Evolutionary conservation across 1,140 invertebrate genomes (phyloP).

Genomic region (Papilio polyxenes): DNA sequence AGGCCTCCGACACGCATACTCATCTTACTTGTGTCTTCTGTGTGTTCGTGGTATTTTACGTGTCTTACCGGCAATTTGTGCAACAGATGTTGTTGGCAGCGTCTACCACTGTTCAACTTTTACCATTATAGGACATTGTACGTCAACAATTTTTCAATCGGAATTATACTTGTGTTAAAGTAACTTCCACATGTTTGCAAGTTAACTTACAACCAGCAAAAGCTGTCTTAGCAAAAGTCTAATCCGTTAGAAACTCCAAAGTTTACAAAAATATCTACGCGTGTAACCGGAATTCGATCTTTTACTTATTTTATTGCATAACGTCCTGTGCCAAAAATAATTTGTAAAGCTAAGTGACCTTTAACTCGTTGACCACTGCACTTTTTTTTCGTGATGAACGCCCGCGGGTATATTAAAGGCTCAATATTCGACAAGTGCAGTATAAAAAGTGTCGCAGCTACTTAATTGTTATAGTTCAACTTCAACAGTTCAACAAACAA

Average conservation of each 20-base stretch:
- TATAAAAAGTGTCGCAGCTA: slow-evolving; percentile 33
- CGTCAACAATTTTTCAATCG: background rate
- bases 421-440: background rate
- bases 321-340: background rate
- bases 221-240: no score
- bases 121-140: background rate
- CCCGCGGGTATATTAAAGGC: background rate
- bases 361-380: background rate
- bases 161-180: no score
- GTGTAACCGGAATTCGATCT: background rate
- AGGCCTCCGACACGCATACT: no score
- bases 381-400: slow-evolving; percentile 1
- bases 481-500: slow-evolving; percentile 33
- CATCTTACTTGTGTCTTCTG: no score
- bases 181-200: slow-evolving; percentile 3
- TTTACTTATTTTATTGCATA: background rate
- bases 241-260: background rate
- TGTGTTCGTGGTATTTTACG: no score
- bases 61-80: no score
- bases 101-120: no score
- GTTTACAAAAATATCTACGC: background rate
- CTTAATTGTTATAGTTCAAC: slow-evolving; percentile 11
- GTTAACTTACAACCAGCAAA: background rate
- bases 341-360: background rate
- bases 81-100: no score